phyloP scores from a whole-genome alignment of 53 echinoderm and acorn worm genomes.

The Paelopatides confundens region DNA sequence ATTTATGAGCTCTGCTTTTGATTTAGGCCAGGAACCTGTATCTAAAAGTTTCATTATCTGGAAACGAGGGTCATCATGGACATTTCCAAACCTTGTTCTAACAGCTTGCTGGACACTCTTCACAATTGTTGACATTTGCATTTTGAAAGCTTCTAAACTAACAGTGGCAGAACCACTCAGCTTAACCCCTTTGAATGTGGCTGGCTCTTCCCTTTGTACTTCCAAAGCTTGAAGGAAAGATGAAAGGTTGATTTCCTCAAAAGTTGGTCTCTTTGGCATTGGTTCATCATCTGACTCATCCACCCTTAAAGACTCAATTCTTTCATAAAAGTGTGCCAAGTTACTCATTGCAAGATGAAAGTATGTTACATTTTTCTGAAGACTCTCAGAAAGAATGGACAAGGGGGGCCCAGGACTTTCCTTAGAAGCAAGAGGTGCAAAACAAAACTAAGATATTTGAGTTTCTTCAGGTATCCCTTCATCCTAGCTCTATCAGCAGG shows the following conservation, averaged over 20 bases:
- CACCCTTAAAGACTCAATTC: neutral
- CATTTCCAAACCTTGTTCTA: no score
- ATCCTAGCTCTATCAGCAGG: constrained; percentile 40
- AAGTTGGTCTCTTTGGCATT: constrained; percentile 14
- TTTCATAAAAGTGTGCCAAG: neutral
- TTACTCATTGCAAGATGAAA: neutral
- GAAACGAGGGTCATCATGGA: no score
- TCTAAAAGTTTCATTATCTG: no score
- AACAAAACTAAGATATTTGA: constrained; percentile 61
- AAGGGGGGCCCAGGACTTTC: constrained; percentile 55
- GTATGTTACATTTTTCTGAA: constrained; percentile 44
- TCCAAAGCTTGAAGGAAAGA: constrained; percentile 10
- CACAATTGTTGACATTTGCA: constrained; percentile 3
- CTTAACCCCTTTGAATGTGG: no score
- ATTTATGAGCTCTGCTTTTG: no score
- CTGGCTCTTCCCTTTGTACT: no score
- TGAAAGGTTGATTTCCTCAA: no score
- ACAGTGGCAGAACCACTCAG: no score
- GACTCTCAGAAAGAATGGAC: constrained; percentile 54
- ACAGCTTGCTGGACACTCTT: neutral
- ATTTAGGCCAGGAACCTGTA: no score
- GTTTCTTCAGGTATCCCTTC: constrained; percentile 51
- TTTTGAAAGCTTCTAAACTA: constrained; percentile 29
- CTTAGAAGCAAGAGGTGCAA: constrained; percentile 41
- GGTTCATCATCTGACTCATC: neutral